A percentile compares a stretch with the other conserved stretches of the same genome.
Conservation (phyloP, 1,140 invertebrate genomes). For the Tetranychus cinnabarinus region DNA sequence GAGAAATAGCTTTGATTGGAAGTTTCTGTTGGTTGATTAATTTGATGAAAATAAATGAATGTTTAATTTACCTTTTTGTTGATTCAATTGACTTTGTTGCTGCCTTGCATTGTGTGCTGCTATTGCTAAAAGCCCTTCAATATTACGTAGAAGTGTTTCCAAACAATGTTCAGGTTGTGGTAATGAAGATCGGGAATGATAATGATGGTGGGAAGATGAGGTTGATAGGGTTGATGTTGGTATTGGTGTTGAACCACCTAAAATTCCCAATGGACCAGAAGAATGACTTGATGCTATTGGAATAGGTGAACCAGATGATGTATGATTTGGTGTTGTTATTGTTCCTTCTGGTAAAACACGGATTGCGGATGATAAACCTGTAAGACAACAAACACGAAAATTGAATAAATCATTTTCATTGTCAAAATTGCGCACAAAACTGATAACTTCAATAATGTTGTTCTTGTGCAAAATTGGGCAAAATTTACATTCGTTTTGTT, state of each 20-base stretch:
- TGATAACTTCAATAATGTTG: no score
- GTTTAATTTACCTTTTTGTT: conserved; percentile 60
- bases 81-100: conserved; percentile 78
- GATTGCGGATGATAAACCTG: not conserved
- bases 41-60: not conserved
- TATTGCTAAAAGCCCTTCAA: conserved; percentile 77
- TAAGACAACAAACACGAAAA: not conserved
- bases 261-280: not conserved
- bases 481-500: no score
- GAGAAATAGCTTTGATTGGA: no score
- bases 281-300: not conserved
- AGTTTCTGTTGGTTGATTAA: no score
- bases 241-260: not conserved
- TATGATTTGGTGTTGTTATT: not conserved
- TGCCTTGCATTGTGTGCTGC: conserved; percentile 83
- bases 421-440: no score
- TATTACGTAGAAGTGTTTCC: conserved; percentile 74
- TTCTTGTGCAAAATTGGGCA: no score
- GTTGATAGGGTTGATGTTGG: not conserved
- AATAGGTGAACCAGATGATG: not conserved
- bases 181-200: not conserved
- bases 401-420: not conserved
- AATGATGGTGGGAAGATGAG: not conserved
- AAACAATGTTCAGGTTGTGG: conserved; percentile 18
- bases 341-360: not conserved